A percentile compares a stretch with the other conserved stretches of the same genome.
phyloP scores from a whole-genome alignment of 2,113 vertebrate genomes.

The Empidonax traillii region DNA sequence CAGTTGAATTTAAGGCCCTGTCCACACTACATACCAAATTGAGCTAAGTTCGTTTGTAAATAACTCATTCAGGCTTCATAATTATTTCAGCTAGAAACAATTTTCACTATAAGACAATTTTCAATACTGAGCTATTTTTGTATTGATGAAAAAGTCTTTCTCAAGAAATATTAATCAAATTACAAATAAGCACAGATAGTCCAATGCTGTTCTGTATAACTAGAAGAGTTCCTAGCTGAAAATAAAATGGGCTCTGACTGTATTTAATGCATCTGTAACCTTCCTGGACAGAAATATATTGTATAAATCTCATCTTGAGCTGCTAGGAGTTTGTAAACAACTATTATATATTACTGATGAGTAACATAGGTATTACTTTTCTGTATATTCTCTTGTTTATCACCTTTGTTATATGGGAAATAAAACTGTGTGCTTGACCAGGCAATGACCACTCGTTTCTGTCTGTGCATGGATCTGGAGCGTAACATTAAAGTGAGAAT shows the following conservation, averaged over 20 bases:
- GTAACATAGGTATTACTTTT: background rate
- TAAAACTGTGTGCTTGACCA: background rate
- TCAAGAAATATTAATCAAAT: background rate
- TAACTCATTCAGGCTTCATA: background rate
- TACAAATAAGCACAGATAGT: background rate
- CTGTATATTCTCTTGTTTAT: constrained; percentile 3
- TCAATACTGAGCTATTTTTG: background rate
- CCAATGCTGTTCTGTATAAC: background rate
- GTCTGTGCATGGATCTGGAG: background rate
- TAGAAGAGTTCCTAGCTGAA: background rate
- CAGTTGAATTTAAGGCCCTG: background rate
- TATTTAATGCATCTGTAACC: background rate
- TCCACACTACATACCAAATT: fast-evolving
- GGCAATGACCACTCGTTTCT: background rate
- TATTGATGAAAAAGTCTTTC: background rate
- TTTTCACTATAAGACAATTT: background rate
- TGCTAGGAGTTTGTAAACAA: background rate
- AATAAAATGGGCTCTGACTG: background rate
- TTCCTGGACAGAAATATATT: background rate
- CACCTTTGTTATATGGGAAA: background rate
- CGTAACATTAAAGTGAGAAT: background rate
- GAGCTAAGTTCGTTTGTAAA: background rate
- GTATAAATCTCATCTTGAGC: background rate
- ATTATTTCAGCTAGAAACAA: background rate
- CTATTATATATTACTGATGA: background rate